These are phyloP conservation scores for Megalops cyprinoides DNA, from an alignment of 2,797 vertebrate genomes.

Conservation along the genomic window DNA sequence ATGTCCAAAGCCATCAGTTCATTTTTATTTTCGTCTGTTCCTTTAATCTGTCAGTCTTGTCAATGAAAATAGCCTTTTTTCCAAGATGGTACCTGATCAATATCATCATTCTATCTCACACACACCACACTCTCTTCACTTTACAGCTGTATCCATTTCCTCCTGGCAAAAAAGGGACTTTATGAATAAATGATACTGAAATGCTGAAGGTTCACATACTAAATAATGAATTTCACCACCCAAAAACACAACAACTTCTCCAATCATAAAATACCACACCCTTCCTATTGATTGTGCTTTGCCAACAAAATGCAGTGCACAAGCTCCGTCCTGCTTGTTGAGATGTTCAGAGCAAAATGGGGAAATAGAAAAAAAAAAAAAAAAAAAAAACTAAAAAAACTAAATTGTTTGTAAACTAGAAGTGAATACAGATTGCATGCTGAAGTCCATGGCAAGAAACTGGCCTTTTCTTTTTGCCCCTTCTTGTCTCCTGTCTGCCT, in stretches of 20 bases:
- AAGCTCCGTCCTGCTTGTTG: neutral
- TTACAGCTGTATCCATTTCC: conserved; percentile 70
- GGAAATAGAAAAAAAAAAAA: no score
- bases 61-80: conserved; percentile 10
- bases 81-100: conserved; percentile 10
- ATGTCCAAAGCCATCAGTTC: neutral
- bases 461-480: conserved; percentile 76
- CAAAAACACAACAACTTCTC: conserved; percentile 99
- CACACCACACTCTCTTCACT: neutral
- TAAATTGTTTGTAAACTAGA: conserved; percentile 68
- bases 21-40: neutral
- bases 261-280: conserved; percentile 99
- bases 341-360: conserved; percentile 66
- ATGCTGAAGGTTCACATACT: conserved; percentile 99
- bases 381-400: conserved; percentile 54
- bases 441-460: conserved; percentile 79
- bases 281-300: conserved; percentile 69
- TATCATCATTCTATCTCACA: conserved; percentile 4
- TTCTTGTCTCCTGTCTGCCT: conserved; percentile 80
- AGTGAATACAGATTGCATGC: conserved; percentile 83
- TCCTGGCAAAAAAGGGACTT: conserved; percentile 99
- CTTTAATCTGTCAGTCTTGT: conserved; percentile 17
- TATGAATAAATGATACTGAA: conserved; percentile 99
- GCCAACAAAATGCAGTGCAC: neutral
- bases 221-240: conserved; percentile 99